These are phyloP conservation scores for Darevskia nairensis DNA, from an alignment of 2,797 vertebrate species.

Conservation along the genomic window DNA sequence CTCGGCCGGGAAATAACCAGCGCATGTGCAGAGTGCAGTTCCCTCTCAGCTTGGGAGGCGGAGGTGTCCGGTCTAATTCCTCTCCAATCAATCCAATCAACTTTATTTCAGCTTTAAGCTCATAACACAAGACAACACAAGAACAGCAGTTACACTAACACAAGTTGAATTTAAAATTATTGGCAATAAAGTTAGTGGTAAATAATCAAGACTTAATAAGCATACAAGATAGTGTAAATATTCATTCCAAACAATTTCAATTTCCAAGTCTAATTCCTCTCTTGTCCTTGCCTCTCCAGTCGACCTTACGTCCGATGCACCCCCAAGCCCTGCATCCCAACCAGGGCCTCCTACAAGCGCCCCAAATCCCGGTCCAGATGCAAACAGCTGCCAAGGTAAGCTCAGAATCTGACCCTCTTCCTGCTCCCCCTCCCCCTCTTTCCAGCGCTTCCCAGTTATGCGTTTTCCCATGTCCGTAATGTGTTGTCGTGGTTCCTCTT, in stretches of 20 bases:
- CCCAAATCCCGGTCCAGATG: conserved; percentile 88
- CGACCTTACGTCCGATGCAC: conserved; percentile 88
- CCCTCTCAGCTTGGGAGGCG: fast-evolving
- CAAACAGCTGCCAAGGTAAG: conserved; percentile 86
- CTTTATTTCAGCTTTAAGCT: too few species aligned
- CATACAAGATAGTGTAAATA: too few species aligned
- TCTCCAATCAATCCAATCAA: too few species aligned
- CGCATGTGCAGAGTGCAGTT: too few species aligned
- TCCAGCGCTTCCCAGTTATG: fast-evolving
- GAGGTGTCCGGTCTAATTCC: neutral
- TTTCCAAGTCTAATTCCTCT: neutral
- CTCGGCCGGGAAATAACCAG: too few species aligned
- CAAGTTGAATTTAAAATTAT: too few species aligned
- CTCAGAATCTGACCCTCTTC: fast-evolving
- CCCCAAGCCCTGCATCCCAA: conserved; percentile 88
- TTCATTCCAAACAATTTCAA: too few species aligned
- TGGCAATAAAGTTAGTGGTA: too few species aligned
- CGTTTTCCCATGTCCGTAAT: fast-evolving
- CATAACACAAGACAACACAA: too few species aligned
- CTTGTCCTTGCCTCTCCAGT: conserved; percentile 67
- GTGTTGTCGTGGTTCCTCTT: neutral
- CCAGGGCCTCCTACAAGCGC: conserved; percentile 83
- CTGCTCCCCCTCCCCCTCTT: neutral
- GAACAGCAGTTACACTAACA: too few species aligned
- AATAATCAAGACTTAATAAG: too few species aligned